Evolutionary conservation across 2,888 invertebrate genomes (phyloP).

Genomic region (Pristionchus japonicus): DNA sequence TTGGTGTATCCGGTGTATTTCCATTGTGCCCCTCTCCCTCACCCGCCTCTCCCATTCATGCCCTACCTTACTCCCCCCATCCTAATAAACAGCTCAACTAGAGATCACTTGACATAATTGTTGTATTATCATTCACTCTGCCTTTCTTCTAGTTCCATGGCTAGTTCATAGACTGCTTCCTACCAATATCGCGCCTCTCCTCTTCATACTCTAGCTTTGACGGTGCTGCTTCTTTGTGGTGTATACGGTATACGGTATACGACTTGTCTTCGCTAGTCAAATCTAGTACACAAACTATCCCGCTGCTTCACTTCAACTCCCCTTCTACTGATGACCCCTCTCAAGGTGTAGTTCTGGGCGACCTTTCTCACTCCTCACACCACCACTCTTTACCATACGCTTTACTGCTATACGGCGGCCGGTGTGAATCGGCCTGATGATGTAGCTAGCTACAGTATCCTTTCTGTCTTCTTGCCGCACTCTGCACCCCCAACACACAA

Average conservation of each 20-base stretch:
- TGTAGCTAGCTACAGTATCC: slow-evolving; percentile 34
- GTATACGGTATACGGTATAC: slow-evolving; percentile 42
- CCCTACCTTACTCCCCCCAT: background rate
- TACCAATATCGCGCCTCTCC: background rate
- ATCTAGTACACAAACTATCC: slow-evolving; percentile 11
- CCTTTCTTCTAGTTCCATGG: background rate
- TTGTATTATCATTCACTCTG: slow-evolving; percentile 8
- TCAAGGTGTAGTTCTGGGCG: slow-evolving; percentile 39
- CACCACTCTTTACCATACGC: slow-evolving; percentile 32
- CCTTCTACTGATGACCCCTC: slow-evolving; percentile 23
- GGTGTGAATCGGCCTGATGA: slow-evolving; percentile 16
- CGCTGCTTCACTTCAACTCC: slow-evolving; percentile 4
- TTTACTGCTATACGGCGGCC: slow-evolving; percentile 37
- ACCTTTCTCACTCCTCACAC: slow-evolving; percentile 25
- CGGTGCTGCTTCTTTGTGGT: slow-evolving; percentile 46
- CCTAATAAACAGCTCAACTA: slow-evolving; percentile 37
- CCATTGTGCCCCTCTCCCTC: background rate
- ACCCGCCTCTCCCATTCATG: too few species aligned
- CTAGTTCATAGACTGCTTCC: slow-evolving; percentile 4
- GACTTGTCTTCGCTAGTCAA: slow-evolving; percentile 23
- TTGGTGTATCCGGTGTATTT: slow-evolving; percentile 44
- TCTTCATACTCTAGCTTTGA: slow-evolving; percentile 34
- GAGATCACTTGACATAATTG: slow-evolving; percentile 29
- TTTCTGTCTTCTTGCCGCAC: slow-evolving; percentile 27
- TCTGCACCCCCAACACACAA: background rate